Base-by-base conservation (phyloP, 2,797 vertebrate species). In the Pampus argenteus region DNA sequence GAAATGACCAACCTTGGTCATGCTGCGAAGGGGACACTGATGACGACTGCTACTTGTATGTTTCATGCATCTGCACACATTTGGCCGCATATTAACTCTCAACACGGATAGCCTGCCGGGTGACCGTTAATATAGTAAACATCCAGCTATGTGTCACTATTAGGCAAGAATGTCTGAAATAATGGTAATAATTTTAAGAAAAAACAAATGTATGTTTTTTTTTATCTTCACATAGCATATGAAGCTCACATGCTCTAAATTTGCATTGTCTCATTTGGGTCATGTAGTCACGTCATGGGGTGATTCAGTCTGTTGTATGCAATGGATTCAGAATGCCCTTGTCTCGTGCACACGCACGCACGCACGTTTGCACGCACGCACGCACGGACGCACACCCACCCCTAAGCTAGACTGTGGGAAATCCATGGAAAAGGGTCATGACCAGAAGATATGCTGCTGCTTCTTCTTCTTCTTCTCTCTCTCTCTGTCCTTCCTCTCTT, bases 321-420 rank as follows among this genome's bases (percentile, higher is more conserved):
- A 25, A 66, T 58, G 45, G 38, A 71, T 62, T 65, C 50, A 68
- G 25, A 50, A 62, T 64, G 60, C 44, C 48, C 25, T 49, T 54
- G 31, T 31, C 44, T 26, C n/a, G n/a, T n/a, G n/a, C n/a, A n/a
- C n/a, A 42, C 54, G 34, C 10, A 62, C 50, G 48, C 61, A 49
- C 36, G 15, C 25, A 62, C n/a, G 26, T 28, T 25, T 25, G 50
- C 26, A 63, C 17, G 55, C 22, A 25, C 29, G 31, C 10, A 25
- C n/a, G 54, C 48, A 58, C 18, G 69, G 61, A 55, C 18, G 79
- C 25, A 66, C 25, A 56, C 59, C 74, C 45, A 59, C 38, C 71
- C 73, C 74, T 50, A 42, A 80, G 74, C 71, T 61, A 70, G 76
- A 86, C 78, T 90, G 91, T 93, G 91, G 88, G 89, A 93, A 93